phyloP scores from a whole-genome alignment of 2,888 invertebrate species.

The Cylloceria caligata region DNA sequence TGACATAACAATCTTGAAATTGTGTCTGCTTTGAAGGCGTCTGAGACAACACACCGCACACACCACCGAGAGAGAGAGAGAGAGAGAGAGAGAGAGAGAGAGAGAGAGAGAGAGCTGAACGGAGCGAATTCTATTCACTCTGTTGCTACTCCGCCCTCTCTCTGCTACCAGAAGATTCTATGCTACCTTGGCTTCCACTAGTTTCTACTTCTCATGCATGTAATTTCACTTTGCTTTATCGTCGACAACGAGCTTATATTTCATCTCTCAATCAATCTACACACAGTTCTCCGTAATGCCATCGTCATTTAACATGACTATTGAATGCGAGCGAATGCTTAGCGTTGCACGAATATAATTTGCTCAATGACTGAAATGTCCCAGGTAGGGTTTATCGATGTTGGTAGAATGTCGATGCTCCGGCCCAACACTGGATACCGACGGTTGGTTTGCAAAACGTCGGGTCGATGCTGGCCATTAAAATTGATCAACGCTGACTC shows the following conservation, averaged over 20 bases:
- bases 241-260: conserved; percentile 64
- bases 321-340: conserved; percentile 24
- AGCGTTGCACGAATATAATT: conserved; percentile 7
- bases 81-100: neutral
- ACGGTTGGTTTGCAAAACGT: too few species aligned
- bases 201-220: conserved; percentile 64
- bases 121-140: conserved; percentile 21
- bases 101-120: conserved; percentile 25
- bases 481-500: too few species aligned
- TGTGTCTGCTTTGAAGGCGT: conserved; percentile 72
- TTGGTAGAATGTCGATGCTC: too few species aligned
- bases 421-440: too few species aligned
- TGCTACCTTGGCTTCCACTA: conserved; percentile 57
- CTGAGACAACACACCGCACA: conserved; percentile 69
- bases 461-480: too few species aligned
- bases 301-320: conserved; percentile 34
- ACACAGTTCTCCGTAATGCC: conserved; percentile 29
- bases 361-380: neutral
- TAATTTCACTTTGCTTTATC: conserved; percentile 68
- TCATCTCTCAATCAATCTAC: conserved; percentile 59
- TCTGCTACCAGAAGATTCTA: conserved; percentile 32
- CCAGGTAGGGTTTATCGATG: neutral
- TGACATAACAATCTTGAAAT: conserved; percentile 73
- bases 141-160: conserved; percentile 49
- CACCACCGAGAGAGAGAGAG: conserved; percentile 43